These are phyloP conservation scores for Graphium colonna DNA, from an alignment of 2,888 invertebrate genomes.

Conservation along the genomic window DNA sequence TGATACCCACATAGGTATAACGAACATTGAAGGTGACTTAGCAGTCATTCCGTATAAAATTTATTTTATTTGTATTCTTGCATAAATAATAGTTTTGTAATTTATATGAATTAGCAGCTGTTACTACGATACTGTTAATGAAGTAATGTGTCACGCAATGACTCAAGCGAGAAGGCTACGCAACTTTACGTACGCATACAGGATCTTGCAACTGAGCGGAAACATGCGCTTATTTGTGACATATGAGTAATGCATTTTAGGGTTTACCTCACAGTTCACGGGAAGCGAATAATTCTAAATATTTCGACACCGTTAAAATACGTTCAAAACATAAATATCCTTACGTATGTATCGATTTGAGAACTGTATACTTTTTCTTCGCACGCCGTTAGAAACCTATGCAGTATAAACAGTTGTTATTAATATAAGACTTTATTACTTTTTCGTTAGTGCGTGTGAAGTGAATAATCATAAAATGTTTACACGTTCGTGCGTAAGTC, in stretches of 20 bases:
- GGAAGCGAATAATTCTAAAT: background rate
- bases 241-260: background rate
- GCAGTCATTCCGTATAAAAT: no score
- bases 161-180: constrained; percentile 18
- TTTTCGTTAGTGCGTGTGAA: no score
- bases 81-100: constrained; percentile 20
- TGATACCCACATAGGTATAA: no score
- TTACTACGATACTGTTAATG: constrained; percentile 16
- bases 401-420: no score
- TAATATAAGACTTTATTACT: no score
- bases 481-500: no score
- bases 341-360: no score
- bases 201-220: constrained; percentile 19
- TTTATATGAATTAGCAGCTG: constrained; percentile 16
- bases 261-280: background rate
- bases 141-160: constrained; percentile 24
- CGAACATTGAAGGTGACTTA: no score
- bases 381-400: no score
- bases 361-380: no score
- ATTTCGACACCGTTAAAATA: background rate
- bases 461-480: no score
- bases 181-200: constrained; percentile 17
- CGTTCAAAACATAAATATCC: background rate
- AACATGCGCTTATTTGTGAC: constrained; percentile 7
- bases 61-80: no score